Evolutionary conservation across 2,113 vertebrate species (phyloP).

Genomic region (Parus major): DNA sequence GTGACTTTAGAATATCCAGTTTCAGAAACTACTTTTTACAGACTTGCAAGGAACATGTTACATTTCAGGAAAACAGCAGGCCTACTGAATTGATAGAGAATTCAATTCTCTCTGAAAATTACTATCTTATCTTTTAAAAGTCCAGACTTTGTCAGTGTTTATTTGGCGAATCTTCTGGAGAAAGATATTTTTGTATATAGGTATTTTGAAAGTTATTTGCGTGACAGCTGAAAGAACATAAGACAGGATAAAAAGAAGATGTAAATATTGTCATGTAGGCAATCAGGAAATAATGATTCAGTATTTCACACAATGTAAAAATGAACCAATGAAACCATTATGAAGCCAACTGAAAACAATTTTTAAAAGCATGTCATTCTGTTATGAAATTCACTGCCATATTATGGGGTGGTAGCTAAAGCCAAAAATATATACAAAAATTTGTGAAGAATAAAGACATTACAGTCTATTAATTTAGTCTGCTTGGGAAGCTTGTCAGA

Average conservation of each 20-base stretch:
- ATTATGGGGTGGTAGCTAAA: background rate
- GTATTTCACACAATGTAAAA: background rate
- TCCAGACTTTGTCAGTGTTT: background rate
- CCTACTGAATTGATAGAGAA: background rate
- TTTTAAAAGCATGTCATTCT: background rate
- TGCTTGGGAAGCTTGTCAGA: background rate
- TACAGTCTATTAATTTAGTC: background rate
- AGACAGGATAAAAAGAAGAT: background rate
- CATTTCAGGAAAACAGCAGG: background rate
- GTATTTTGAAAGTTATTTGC: background rate
- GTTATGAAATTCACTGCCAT: background rate
- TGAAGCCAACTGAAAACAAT: background rate
- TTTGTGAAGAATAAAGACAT: background rate
- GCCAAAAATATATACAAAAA: background rate
- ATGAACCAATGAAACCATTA: background rate
- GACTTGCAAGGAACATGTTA: background rate
- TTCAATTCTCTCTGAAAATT: background rate
- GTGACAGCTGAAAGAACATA: background rate
- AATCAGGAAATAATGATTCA: background rate
- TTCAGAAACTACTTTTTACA: background rate
- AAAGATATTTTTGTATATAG: background rate
- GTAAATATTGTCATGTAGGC: background rate
- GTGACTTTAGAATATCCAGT: background rate
- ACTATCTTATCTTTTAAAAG: background rate
- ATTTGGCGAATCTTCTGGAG: background rate